Percentiles rank a stretch among this genome's conserved stretches.
Evolutionary conservation across 2,888 invertebrate species (phyloP).

Genomic region (Temnothorax unifasciatus): DNA sequence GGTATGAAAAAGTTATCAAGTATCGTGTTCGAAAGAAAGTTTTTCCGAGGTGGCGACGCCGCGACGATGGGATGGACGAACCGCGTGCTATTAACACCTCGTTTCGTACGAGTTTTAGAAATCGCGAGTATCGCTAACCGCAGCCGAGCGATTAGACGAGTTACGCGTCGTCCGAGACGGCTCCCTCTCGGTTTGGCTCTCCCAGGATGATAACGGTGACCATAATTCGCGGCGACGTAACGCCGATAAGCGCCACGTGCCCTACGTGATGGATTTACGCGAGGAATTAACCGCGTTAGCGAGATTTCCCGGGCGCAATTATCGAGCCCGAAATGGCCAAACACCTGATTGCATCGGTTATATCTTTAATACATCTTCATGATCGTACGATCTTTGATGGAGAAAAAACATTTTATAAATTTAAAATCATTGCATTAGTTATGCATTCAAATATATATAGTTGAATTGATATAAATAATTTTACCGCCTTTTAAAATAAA

Average conservation of each 20-base stretch:
- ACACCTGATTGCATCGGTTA: conserved; percentile 40
- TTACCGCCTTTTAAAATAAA: conserved; percentile 8
- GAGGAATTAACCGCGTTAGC: conserved; percentile 54
- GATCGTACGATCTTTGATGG: background rate
- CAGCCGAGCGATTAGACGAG: conserved; percentile 29
- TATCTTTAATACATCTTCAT: conserved; percentile 20
- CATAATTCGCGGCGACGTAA: conserved; percentile 55
- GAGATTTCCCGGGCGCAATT: conserved; percentile 50
- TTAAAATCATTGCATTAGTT: background rate
- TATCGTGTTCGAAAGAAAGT: conserved; percentile 52
- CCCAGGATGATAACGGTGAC: conserved; percentile 38
- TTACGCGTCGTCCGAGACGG: conserved; percentile 29
- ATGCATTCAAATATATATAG: background rate
- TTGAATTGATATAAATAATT: background rate
- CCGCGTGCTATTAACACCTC: conserved; percentile 19
- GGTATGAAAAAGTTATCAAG: conserved; percentile 46
- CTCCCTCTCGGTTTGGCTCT: conserved; percentile 15
- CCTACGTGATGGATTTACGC: conserved; percentile 52
- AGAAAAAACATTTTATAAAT: background rate
- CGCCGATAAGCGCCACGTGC: conserved; percentile 55
- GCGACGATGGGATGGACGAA: background rate
- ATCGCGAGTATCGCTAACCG: conserved; percentile 53
- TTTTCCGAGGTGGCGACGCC: conserved; percentile 21
- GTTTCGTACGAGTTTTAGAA: conserved; percentile 51
- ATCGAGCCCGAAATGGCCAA: conserved; percentile 47